phyloP scores from a whole-genome alignment of 2,888 invertebrate species.

The Scaptomyza reducta region DNA sequence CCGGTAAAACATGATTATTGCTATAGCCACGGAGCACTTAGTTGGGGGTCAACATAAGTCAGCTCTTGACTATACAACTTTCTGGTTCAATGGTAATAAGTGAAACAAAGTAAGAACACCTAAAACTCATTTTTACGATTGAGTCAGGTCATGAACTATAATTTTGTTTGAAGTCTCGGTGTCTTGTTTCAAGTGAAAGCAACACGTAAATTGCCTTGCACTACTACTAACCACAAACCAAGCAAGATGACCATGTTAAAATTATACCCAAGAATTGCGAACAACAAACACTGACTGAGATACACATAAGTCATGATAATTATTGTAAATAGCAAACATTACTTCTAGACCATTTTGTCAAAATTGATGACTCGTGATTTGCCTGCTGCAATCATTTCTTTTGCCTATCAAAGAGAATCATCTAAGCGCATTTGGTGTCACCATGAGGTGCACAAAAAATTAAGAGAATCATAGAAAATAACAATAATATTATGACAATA shows the following conservation, averaged over 20 bases:
- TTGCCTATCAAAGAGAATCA: constrained; percentile 38
- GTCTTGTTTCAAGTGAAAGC: constrained; percentile 29
- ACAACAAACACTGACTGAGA: not conserved
- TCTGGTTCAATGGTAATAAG: constrained; percentile 20
- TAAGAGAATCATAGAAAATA: constrained; percentile 30
- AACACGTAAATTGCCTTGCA: constrained; percentile 34
- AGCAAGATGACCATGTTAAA: constrained; percentile 23
- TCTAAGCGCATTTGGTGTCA: constrained; percentile 60
- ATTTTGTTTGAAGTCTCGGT: constrained; percentile 6
- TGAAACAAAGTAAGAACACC: constrained; percentile 3
- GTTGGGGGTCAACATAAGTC: not conserved
- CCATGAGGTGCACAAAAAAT: constrained; percentile 9
- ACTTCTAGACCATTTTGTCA: constrained; percentile 18
- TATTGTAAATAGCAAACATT: constrained; percentile 19
- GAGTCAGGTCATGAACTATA: constrained; percentile 18
- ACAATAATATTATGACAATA: constrained; percentile 47
- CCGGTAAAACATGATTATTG: not conserved
- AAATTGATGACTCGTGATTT: constrained; percentile 35
- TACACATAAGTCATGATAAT: constrained; percentile 19
- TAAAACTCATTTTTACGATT: constrained; percentile 12
- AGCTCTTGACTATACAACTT: not conserved
- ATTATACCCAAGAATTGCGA: constrained; percentile 5
- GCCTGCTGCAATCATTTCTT: constrained; percentile 15
- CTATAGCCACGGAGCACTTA: not conserved
- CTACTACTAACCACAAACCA: constrained; percentile 13